Conservation (phyloP, 2,113 vertebrate species). For the Pachypanchax playfairii region DNA sequence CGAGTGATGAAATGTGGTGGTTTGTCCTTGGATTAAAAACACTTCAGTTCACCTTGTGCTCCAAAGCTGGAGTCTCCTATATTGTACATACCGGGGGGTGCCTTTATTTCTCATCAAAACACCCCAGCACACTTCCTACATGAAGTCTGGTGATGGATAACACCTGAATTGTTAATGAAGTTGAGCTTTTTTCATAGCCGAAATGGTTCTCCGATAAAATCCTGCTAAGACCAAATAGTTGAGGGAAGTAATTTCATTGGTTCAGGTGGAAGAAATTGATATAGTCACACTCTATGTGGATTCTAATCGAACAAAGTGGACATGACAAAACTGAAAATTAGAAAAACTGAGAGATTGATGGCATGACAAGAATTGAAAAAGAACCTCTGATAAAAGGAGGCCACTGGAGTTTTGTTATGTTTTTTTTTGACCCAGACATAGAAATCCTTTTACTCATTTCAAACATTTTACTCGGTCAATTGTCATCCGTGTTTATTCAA, state of each 20-base stretch:
- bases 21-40: constrained; percentile 4
- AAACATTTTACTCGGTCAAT: constrained; percentile 21
- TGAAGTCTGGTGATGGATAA: constrained; percentile 74
- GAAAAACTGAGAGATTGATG: constrained; percentile 64
- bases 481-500: constrained; percentile 15
- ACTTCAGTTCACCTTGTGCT: constrained; percentile 4
- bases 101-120: constrained; percentile 52
- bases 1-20: background rate
- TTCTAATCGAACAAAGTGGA: constrained; percentile 67
- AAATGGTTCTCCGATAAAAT: constrained; percentile 51
- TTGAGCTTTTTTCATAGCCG: constrained; percentile 16
- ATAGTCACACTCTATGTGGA: constrained; percentile 58
- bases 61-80: background rate
- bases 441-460: constrained; percentile 8
- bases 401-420: background rate
- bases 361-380: constrained; percentile 53
- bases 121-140: constrained; percentile 16
- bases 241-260: constrained; percentile 67
- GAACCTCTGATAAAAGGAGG: constrained; percentile 23
- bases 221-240: constrained; percentile 36
- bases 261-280: constrained; percentile 53
- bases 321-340: constrained; percentile 61
- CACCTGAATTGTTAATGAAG: constrained; percentile 57
- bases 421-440: constrained; percentile 24
- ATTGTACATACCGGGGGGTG: background rate